These are phyloP conservation scores for Saguinus midas DNA, from an alignment of 2,113 vertebrate species.

Conservation along the genomic window DNA sequence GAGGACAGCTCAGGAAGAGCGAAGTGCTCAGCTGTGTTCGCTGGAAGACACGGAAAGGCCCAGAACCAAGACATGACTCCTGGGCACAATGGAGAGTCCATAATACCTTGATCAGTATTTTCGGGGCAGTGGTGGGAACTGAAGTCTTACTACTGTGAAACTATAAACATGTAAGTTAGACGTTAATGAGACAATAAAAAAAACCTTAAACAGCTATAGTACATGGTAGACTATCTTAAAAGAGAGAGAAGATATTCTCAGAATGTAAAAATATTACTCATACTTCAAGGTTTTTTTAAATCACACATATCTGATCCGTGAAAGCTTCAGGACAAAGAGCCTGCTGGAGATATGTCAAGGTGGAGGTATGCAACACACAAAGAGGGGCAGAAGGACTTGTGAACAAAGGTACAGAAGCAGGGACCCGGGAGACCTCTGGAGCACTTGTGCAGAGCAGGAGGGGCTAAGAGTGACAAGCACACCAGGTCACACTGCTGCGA, in stretches of 20 bases:
- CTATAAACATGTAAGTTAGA: background rate
- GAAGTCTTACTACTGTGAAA: background rate
- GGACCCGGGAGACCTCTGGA: background rate
- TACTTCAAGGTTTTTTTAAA: background rate
- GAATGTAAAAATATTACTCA: background rate
- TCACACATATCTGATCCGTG: background rate
- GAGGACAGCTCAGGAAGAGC: background rate
- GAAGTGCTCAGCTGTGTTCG: accelerated
- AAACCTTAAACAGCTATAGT: background rate
- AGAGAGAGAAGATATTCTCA: background rate
- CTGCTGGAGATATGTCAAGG: background rate
- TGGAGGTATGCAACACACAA: background rate
- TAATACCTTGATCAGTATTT: background rate
- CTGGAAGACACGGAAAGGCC: background rate
- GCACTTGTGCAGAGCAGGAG: background rate
- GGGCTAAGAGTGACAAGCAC: too few relatives aligned
- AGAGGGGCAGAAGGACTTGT: too few relatives aligned
- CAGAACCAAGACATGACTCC: background rate
- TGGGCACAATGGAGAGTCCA: background rate
- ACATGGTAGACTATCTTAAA: background rate
- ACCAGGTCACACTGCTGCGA: too few relatives aligned
- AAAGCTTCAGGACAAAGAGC: background rate
- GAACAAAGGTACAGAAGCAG: too few relatives aligned
- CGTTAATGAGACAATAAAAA: background rate
- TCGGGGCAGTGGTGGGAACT: accelerated